Base-by-base conservation (phyloP, 2,888 invertebrate species). In the Parnassius smintheus region DNA sequence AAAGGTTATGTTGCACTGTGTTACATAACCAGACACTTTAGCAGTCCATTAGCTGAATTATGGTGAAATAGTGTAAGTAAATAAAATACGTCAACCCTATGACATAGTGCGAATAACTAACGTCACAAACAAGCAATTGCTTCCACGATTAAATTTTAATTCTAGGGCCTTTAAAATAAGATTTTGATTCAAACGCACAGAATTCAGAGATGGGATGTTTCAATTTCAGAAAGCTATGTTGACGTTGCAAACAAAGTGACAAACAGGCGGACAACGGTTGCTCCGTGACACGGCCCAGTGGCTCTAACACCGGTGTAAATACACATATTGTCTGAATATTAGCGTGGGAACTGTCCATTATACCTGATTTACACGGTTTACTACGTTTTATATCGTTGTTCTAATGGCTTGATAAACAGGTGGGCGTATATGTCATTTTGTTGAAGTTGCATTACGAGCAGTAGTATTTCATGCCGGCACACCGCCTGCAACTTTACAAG, bases 281-380 rank as follows among this genome's bases (percentile, higher is more conserved):
- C 72, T 72, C 68, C 80, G 81, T 80, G 81, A 82, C 79, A 82
- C 77, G 66, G 66, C 59, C 55, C 65, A 58, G 56, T 62, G 66
- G 71, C 64, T 70, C 77, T 80, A 81, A 82, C 72, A 67, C 69
- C 56, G 57, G 58, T 54, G 70, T 65, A 71, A 75, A 74, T 49
- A 68, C 70, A 71, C 66, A 72, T 66, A 73, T 75, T 75, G 79
- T 77, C 65, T 69, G 70, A 51, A 69, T 69, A 75, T 74, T 73
- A 71, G 65, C 82, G 82, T 82, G 82, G 79, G 82, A 82, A 80
- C 71, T 66, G 45, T 46, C 49, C 52, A 64, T 62, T 56, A 66
- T 52, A 22, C 45, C 13, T 50, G 56, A 56, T 59, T 48, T 54
- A 60, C 60, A 56, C 35, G 42, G 48, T 18, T 13, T 9, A 49